Conservation (phyloP, 1,140 invertebrate genomes). For the Drosophila simulans region DNA sequence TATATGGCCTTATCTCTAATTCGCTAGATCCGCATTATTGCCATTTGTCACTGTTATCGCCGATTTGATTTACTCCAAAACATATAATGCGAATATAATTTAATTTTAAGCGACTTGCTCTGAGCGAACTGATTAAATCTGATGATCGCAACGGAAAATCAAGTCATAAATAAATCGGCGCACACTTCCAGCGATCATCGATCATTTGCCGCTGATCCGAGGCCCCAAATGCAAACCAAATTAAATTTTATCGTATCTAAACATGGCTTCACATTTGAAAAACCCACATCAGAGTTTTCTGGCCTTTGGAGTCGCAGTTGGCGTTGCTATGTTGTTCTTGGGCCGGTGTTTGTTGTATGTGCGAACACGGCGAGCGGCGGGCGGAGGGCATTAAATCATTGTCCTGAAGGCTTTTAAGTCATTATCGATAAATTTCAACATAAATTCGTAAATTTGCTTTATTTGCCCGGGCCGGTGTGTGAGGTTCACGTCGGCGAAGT, state of each 20-base stretch:
- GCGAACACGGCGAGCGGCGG: conserved; percentile 56
- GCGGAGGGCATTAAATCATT: conserved; percentile 76
- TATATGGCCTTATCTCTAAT: conserved; percentile 9
- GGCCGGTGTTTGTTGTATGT: conserved; percentile 40
- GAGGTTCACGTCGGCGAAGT: conserved; percentile 45
- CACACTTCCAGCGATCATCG: conserved; percentile 82
- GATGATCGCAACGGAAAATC: conserved; percentile 49
- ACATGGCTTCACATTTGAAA: conserved; percentile 80
- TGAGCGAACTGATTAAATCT: conserved; percentile 64
- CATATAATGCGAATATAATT: conserved; percentile 59
- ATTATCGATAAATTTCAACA: conserved; percentile 84
- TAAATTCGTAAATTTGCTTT: conserved; percentile 84
- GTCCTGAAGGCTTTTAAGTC: conserved; percentile 84
- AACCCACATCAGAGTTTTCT: conserved; percentile 63
- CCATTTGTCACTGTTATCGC: conserved; percentile 53
- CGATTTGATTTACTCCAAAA: conserved; percentile 54
- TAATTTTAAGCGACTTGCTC: conserved; percentile 52
- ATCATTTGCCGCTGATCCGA: conserved; percentile 61
- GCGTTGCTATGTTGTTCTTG: conserved; percentile 39
- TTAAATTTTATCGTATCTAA: conserved; percentile 78
- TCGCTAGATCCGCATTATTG: conserved; percentile 36
- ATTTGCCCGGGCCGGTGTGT: conserved; percentile 64
- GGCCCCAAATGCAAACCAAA: conserved; percentile 66
- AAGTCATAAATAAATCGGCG: conserved; percentile 80
- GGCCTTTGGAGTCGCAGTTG: conserved; percentile 19